phyloP scores from a whole-genome alignment of 2,888 invertebrate species.

The Eumacrocentrus americanus region DNA sequence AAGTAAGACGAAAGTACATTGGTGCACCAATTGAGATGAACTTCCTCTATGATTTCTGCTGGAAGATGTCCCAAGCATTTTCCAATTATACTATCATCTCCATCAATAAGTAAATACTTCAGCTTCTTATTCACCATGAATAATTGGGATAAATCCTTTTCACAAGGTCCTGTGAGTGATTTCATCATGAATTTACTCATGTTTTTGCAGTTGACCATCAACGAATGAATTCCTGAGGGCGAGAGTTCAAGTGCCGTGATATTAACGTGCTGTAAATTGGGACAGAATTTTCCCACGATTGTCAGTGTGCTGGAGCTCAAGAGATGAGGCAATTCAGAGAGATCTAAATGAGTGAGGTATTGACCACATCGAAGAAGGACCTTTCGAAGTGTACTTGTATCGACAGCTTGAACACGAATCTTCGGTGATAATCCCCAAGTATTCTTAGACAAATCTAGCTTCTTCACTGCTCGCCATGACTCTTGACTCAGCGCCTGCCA shows the following conservation, averaged over 20 bases:
- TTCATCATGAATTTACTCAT: constrained; percentile 63
- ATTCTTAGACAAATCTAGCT: constrained; percentile 43
- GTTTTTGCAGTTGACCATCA: constrained; percentile 64
- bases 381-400: constrained; percentile 60
- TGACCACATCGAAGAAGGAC: constrained; percentile 64
- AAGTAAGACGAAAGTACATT: constrained; percentile 41
- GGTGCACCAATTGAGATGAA: constrained; percentile 45
- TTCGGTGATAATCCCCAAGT: constrained; percentile 42
- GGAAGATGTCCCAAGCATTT: constrained; percentile 49
- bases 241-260: constrained; percentile 63
- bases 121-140: constrained; percentile 50
- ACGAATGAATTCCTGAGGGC: constrained; percentile 63
- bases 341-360: constrained; percentile 63
- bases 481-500: constrained; percentile 65
- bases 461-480: constrained; percentile 62
- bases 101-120: constrained; percentile 42
- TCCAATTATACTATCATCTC: constrained; percentile 44
- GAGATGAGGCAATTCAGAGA: constrained; percentile 63
- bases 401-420: constrained; percentile 26
- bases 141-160: constrained; percentile 49
- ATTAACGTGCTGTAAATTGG: constrained; percentile 65
- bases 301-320: constrained; percentile 66
- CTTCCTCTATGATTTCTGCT: constrained; percentile 47
- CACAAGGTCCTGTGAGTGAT: constrained; percentile 59
- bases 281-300: constrained; percentile 66